Percentiles rank a stretch among this genome's conserved stretches.
phyloP scores from a whole-genome alignment of 2,113 vertebrate genomes.

The Chlorocebus sabaeus region DNA sequence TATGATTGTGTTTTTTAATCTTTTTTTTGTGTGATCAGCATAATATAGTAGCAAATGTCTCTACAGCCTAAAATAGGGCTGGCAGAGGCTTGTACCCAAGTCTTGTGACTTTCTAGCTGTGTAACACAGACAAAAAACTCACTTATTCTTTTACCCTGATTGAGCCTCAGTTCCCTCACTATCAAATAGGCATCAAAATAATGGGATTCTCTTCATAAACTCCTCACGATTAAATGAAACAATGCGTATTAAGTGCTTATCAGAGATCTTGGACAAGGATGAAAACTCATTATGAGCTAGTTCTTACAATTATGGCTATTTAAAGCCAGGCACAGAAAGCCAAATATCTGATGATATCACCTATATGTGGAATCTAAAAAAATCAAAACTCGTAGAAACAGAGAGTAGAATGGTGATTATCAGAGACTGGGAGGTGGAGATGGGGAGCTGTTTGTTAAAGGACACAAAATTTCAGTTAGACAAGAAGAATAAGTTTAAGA shows the following conservation, averaged over 20 bases:
- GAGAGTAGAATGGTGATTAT: not conserved
- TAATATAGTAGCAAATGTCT: not conserved
- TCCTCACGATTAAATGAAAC: not conserved
- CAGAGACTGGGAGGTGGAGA: fast-evolving
- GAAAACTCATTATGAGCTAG: not conserved
- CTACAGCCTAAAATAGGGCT: not conserved
- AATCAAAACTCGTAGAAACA: not conserved
- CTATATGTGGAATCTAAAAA: not conserved
- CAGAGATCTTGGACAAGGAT: not conserved
- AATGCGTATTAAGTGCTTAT: not conserved
- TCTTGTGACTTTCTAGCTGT: not conserved
- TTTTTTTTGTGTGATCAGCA: not conserved
- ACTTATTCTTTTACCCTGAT: not conserved
- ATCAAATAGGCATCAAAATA: not conserved
- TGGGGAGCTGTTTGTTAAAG: not conserved
- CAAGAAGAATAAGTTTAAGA: not conserved
- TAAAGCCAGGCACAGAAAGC: not conserved
- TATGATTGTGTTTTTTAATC: not conserved
- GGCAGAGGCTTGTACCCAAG: not conserved
- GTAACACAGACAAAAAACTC: not conserved
- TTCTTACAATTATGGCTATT: not conserved
- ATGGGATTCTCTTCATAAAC: not conserved
- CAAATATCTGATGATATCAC: not conserved
- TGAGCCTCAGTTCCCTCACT: not conserved
- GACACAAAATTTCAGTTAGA: not conserved